A percentile compares a stretch with the other conserved stretches of the same genome.
phyloP scores from a whole-genome alignment of 2,113 vertebrate species.

The Bufo bufo region DNA sequence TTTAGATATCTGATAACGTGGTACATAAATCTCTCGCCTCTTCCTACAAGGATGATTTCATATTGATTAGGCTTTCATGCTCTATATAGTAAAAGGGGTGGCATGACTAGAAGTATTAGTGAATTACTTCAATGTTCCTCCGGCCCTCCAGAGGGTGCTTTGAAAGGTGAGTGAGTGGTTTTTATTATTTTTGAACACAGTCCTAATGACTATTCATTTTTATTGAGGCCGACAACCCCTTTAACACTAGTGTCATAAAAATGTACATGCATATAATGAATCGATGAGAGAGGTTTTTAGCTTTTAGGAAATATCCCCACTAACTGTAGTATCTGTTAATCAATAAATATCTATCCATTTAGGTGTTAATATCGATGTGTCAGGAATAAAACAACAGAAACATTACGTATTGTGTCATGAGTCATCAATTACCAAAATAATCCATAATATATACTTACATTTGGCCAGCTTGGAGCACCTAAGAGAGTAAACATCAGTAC shows the following conservation, averaged over 20 bases:
- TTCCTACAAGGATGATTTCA: neutral
- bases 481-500: too few species aligned
- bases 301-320: neutral
- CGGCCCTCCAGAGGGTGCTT: too few species aligned
- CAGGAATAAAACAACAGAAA: neutral
- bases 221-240: too few species aligned
- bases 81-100: neutral
- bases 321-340: neutral
- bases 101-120: neutral
- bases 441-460: too few species aligned
- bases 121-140: too few species aligned
- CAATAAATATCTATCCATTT: neutral
- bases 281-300: neutral
- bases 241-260: neutral
- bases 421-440: neutral
- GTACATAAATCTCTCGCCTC: neutral
- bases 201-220: too few species aligned
- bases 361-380: neutral
- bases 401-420: neutral
- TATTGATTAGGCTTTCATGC: constrained; percentile 1
- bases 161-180: too few species aligned
- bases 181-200: too few species aligned
- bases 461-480: too few species aligned
- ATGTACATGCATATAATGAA: neutral
- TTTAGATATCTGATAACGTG: neutral